Percentiles rank a stretch among this genome's conserved stretches.
These are phyloP conservation scores for Macrostomum cliftonense DNA, from an alignment of 2,888 invertebrate genomes.

Conservation along the genomic window DNA sequence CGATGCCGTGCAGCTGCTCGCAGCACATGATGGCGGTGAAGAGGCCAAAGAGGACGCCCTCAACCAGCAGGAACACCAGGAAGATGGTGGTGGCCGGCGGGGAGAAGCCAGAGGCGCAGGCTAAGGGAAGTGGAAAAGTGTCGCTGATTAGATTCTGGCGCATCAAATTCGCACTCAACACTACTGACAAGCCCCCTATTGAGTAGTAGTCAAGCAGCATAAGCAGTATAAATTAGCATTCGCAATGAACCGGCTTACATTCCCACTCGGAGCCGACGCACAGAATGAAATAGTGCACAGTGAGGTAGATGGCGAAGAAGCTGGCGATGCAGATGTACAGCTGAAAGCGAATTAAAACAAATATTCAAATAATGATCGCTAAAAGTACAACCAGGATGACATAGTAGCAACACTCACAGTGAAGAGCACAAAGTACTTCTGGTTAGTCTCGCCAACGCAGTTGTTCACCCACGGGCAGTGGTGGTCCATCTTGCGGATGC, in stretches of 20 bases:
- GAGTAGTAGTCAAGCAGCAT: background rate
- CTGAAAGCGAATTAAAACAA: slow-evolving; percentile 41
- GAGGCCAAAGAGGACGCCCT: slow-evolving; percentile 80
- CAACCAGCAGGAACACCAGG: slow-evolving; percentile 50
- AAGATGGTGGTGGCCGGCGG: slow-evolving; percentile 18
- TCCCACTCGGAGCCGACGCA: slow-evolving; percentile 86
- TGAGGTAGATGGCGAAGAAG: slow-evolving; percentile 70
- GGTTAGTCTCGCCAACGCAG: slow-evolving; percentile 96
- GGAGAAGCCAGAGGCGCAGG: slow-evolving; percentile 3
- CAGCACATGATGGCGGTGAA: slow-evolving; percentile 94
- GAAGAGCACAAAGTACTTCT: slow-evolving; percentile 95
- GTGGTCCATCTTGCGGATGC: slow-evolving; percentile 65
- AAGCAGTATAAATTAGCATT: slow-evolving; percentile 3
- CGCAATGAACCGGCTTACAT: too few species aligned
- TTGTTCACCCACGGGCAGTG: slow-evolving; percentile 95
- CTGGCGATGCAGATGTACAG: slow-evolving; percentile 95
- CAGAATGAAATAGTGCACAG: slow-evolving; percentile 74
- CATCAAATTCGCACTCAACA: too few species aligned
- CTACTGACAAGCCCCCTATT: background rate
- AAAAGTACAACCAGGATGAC: too few species aligned
- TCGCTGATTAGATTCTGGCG: too few species aligned
- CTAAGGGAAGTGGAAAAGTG: background rate
- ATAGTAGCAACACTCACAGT: slow-evolving; percentile 23
- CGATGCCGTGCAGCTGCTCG: slow-evolving; percentile 84
- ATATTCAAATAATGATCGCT: too few species aligned